Percentiles rank a stretch among this genome's conserved stretches.
Conservation (phyloP, 2,113 vertebrate genomes). For the Mirounga angustirostris region DNA sequence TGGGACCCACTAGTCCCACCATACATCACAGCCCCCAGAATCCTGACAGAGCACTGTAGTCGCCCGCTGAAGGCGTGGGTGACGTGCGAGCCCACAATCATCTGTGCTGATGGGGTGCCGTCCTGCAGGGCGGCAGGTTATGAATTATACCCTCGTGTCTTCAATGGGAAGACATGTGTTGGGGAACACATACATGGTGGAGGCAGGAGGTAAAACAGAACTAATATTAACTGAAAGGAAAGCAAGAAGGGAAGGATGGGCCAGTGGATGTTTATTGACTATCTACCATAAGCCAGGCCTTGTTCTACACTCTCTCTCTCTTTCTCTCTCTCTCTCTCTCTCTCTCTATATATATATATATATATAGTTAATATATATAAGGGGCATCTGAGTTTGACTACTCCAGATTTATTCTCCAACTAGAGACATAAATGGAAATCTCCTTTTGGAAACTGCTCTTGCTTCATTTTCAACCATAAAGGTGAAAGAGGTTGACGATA, state of each 20-base stretch:
- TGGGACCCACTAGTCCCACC: neutral
- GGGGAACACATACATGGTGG: neutral
- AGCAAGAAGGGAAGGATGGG: neutral
- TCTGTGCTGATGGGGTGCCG: neutral
- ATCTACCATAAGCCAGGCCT: neutral
- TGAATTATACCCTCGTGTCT: neutral
- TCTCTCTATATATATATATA: no score
- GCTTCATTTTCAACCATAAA: slow-evolving; percentile 9
- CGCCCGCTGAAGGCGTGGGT: neutral
- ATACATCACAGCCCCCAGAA: neutral
- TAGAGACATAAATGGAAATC: neutral
- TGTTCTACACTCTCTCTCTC: neutral
- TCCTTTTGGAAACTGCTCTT: slow-evolving; percentile 2
- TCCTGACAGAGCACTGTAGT: neutral
- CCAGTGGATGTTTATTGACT: neutral
- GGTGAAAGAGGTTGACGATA: neutral
- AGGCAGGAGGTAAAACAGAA: neutral
- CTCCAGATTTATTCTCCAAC: neutral
- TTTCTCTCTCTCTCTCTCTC: no score
- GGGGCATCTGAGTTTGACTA: neutral
- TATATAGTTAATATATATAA: neutral
- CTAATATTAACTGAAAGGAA: neutral
- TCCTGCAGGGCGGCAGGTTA: neutral
- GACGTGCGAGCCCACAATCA: neutral
- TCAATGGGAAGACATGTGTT: neutral